Percentiles rank a stretch among this genome's conserved stretches.
These are phyloP conservation scores for Lampris megalopsis DNA, from an alignment of 2,113 vertebrate genomes.

Conservation along the genomic window DNA sequence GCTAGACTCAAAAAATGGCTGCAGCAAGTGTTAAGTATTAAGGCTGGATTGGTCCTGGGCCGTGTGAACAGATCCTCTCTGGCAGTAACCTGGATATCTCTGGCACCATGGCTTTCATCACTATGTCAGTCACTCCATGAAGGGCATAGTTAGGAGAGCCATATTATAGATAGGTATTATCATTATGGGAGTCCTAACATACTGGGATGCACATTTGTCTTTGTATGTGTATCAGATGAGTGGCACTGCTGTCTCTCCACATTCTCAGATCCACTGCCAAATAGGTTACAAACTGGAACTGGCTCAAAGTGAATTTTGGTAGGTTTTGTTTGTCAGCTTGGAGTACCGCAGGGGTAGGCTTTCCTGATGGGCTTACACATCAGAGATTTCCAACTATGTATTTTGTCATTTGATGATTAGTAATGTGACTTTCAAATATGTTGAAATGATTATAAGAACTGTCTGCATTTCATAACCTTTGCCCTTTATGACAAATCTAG, in stretches of 20 bases:
- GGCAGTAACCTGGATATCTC: conserved; percentile 58
- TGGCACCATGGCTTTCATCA: conserved; percentile 57
- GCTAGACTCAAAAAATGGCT: conserved; percentile 46
- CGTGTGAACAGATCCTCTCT: conserved; percentile 53
- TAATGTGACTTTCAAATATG: too few species aligned
- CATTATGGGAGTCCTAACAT: conserved; percentile 54
- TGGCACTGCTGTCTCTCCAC: conserved; percentile 33
- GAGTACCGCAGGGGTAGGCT: not conserved
- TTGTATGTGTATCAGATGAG: conserved; percentile 30
- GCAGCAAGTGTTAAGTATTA: conserved; percentile 20
- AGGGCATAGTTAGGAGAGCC: conserved; percentile 64
- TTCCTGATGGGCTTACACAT: too few species aligned
- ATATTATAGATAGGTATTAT: conserved; percentile 58
- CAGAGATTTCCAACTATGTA: too few species aligned
- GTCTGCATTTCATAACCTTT: too few species aligned
- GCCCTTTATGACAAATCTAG: too few species aligned
- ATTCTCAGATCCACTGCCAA: conserved; percentile 32
- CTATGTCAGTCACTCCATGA: conserved; percentile 67
- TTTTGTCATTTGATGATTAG: too few species aligned
- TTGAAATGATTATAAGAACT: too few species aligned
- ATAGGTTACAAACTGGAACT: not conserved
- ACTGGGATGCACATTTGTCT: conserved; percentile 14
- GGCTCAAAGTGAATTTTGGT: conserved; percentile 20
- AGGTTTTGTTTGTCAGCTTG: not conserved
- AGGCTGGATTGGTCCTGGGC: conserved; percentile 54